These are phyloP conservation scores for Cephus sareptanus DNA, from an alignment of 2,888 invertebrate genomes.

Conservation along the genomic window DNA sequence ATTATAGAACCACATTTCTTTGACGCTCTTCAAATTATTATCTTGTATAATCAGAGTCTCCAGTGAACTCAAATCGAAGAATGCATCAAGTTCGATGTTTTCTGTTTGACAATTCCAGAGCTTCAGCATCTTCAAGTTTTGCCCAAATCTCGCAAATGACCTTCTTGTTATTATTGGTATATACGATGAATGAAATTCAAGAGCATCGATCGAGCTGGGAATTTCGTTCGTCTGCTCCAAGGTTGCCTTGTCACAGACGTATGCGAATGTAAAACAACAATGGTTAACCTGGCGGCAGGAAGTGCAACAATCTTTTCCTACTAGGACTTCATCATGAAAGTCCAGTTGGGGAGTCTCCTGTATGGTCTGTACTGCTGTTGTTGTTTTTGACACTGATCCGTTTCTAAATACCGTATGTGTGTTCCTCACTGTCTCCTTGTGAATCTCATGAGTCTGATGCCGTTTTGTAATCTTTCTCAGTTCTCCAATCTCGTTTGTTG, in stretches of 20 bases:
- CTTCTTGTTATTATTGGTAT: constrained; percentile 20
- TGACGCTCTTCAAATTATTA: constrained; percentile 33
- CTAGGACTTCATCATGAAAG: not conserved
- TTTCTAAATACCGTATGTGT: not conserved
- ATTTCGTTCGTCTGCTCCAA: constrained; percentile 3
- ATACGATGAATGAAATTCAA: not conserved
- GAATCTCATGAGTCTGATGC: not conserved
- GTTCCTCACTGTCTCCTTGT: not conserved
- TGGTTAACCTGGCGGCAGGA: too few relatives aligned
- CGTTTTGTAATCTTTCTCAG: not conserved
- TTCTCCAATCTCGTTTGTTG: not conserved
- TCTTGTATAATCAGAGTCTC: constrained; percentile 34
- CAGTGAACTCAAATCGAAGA: constrained; percentile 36
- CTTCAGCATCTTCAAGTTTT: constrained; percentile 40
- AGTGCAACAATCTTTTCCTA: not conserved
- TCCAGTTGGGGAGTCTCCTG: not conserved
- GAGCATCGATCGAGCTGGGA: not conserved
- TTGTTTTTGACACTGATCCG: not conserved
- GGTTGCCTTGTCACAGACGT: not conserved
- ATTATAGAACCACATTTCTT: constrained; percentile 33
- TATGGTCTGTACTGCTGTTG: not conserved
- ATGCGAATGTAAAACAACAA: not conserved
- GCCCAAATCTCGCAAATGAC: constrained; percentile 43
- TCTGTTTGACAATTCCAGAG: constrained; percentile 43
- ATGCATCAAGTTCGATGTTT: constrained; percentile 40